Conservation (phyloP, 1,140 invertebrate species). For the Bombyx mandarina region DNA sequence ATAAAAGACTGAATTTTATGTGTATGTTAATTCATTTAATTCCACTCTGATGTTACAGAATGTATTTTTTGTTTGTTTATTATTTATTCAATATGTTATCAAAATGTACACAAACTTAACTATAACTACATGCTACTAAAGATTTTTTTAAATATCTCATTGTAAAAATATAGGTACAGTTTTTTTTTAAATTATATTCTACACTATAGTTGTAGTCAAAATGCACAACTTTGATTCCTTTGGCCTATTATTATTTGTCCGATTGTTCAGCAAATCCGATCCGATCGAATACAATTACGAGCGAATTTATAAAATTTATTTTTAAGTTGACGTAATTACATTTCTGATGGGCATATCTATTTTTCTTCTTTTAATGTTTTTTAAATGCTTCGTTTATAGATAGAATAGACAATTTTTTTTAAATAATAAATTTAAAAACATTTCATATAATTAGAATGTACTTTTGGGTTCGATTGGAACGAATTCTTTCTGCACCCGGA, state of each 20-base stretch:
- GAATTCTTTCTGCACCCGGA: too few species aligned
- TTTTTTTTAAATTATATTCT: slow-evolving; percentile 21
- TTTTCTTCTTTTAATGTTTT: too few species aligned
- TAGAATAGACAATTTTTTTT: too few species aligned
- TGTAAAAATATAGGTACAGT: slow-evolving; percentile 61
- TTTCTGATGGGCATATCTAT: too few species aligned
- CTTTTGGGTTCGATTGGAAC: too few species aligned
- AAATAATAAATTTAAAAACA: too few species aligned
- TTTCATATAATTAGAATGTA: too few species aligned
- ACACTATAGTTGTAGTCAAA: slow-evolving; percentile 1
- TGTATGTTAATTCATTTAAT: slow-evolving; percentile 44
- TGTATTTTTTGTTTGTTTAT: slow-evolving; percentile 21
- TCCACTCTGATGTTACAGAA: slow-evolving; percentile 36
- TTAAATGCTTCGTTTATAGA: too few species aligned
- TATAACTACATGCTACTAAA: slow-evolving; percentile 35
- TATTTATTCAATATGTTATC: slow-evolving; percentile 43
- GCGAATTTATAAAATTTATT: slow-evolving; percentile 31
- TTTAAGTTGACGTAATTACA: too few species aligned
- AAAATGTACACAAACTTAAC: slow-evolving; percentile 60
- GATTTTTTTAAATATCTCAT: slow-evolving; percentile 45
- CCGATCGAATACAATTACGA: slow-evolving; percentile 19
- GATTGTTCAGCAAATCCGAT: too few species aligned
- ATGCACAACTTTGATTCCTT: too few species aligned
- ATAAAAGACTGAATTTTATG: slow-evolving; percentile 49
- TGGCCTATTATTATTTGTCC: slow-evolving; percentile 3